Base-by-base conservation (phyloP, 2,888 invertebrate genomes). In the Drosophila nigricruria region DNA sequence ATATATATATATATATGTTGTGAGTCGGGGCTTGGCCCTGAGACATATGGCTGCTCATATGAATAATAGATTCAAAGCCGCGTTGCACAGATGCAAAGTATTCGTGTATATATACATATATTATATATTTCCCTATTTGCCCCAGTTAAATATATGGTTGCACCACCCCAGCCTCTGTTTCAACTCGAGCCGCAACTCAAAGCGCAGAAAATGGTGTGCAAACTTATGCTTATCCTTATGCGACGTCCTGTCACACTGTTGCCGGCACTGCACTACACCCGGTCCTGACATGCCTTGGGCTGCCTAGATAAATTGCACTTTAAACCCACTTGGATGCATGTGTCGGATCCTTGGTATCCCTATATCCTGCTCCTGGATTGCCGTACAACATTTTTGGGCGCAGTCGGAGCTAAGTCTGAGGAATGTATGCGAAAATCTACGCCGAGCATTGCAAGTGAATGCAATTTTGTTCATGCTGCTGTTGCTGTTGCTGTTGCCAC, bases 281-380 rank as follows among this genome's bases (percentile, higher is more conserved):
- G 23, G 34, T 30, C 30, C 54, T 9, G 42, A 23, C 36, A 20
- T 20, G 58, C 58, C 58, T 38, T 6, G 16, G 62, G 57, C 63
- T 76, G 47, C 38, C 73, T 78, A 89, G 84, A 85, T 85, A 85
- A 85, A 85, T 85, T 85, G 88, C 89, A 87, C 87, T 75, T 87
- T 81, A 85, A 85, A 75, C 88, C 89, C 66, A 87, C 82, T 85
- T 87, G 79, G 79, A 70, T 79, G 82, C 89, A 89, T 89, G 89
- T 84, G 89, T 70, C 67, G 73, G 73, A 70, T 73, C 57, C 70
- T 60, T 52, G 59, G 57, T 32, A 71, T 42, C 57, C 36, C 47
- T 54, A 50, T 32, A 60, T 58, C 32, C 65, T 67, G 56, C 67
- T 43, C 66, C 73, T 76, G 63, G 67, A 77, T 61, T 77, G 70